Evolutionary conservation across 2,888 invertebrate species (phyloP), one percentile per base, ranked within the genome.

Genomic region (Lucinisca nassula): DNA sequence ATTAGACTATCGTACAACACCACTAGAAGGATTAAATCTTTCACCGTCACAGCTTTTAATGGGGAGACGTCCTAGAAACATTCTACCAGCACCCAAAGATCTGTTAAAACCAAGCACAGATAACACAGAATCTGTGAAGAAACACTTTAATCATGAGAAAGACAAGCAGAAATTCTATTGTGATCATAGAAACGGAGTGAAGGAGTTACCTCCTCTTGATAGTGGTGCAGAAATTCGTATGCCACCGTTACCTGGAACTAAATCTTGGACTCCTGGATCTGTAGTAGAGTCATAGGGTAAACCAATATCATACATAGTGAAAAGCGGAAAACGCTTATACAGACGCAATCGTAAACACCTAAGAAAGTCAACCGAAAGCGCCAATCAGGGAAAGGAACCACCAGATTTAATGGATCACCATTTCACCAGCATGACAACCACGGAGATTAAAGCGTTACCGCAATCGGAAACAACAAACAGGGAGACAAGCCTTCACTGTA

Each of bases 41-140:
- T 89, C 88, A 27, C 90, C 90, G 12, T 61, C 88, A 14, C 90
- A 92, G 75, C 81, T 91, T 4, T 82, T 87, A 1, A 89, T 91
- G 91, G 86, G 85, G 35, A 82, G 91, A 45, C 55, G 86, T 72
- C 87, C 90, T 21, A 81, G 91, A 49, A 92, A 91, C 74, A 79
- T 49, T 14, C 61, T 92, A n/a, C 88, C 90, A 38, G 77, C 82
- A 37, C 72, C 70, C 0, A 32, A 49, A 40, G 58, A 37, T 49
- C 32, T 76, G 10, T 49, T 82, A 24, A 76, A 67, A 77, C 77
- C 82, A 30, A 27, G 70, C 3, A 27, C 40, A 32, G 49, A 40
- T 10, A 37, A 67, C 51, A 61, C 82, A 24, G 24, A 76, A 40
- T 30, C 38, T n/a, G 82, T 82, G 24, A 82, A 76, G 75, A 70